Evolutionary conservation across 2,113 vertebrate genomes (phyloP).

Genomic region (Silurus meridionalis): DNA sequence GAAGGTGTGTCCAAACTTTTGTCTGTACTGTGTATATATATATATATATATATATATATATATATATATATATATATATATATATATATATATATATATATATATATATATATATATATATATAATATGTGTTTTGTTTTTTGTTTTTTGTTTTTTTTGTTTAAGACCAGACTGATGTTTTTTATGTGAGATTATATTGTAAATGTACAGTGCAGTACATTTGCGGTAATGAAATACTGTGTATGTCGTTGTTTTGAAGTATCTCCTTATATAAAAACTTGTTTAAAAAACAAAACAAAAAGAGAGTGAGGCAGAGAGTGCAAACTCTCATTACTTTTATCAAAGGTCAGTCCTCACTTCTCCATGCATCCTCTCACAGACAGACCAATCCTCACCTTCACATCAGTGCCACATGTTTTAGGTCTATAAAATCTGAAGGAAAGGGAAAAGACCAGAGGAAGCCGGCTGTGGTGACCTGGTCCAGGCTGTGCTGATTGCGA

Average conservation of each 20-base stretch:
- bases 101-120: too few species aligned
- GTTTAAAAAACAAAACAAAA: background rate
- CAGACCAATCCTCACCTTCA: conserved; percentile 14
- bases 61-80: too few species aligned
- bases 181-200: background rate
- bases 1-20: too few species aligned
- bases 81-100: too few species aligned
- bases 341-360: background rate
- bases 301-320: background rate
- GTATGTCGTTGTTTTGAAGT: background rate
- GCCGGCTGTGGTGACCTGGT: background rate
- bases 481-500: conserved; percentile 20
- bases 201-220: background rate
- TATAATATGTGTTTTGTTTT: too few species aligned
- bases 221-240: background rate
- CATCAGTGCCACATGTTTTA: background rate
- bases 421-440: conserved; percentile 41
- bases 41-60: too few species aligned
- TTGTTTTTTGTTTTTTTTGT: too few species aligned
- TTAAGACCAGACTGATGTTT: too few species aligned
- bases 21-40: too few species aligned
- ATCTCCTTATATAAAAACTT: background rate
- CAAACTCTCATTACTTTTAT: background rate
- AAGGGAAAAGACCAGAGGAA: conserved; percentile 46
- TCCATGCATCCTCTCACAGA: conserved; percentile 2